Base-by-base conservation (phyloP, 2,888 invertebrate genomes). In the Campoletis raptor region DNA sequence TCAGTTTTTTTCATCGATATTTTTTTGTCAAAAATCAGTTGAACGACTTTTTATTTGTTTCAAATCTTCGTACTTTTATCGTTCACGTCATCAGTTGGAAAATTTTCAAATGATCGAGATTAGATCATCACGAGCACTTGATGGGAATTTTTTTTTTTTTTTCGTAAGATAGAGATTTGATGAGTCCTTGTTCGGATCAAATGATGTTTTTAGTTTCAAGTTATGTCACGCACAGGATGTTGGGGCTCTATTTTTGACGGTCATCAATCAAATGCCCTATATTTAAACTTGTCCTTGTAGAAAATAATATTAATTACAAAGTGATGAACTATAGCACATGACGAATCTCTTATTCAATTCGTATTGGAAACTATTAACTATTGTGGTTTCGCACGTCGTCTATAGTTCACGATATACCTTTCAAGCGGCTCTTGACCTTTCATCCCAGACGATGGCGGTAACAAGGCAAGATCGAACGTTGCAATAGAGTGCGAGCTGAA, bases 341-440 rank as follows among this genome's bases (percentile, higher is more conserved):
- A 12, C 12, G 61, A 57, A 10, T 30, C 15, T 30, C 30, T 57
- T 7, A 15, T 4, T 15, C 24, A 6, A 61, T 54, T 54, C 3
- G 21, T 2, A 54, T 54, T 7, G 54, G 10, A 21, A 54, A 52
- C 7, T 21, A 8, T 21, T 52, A 8, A n/a, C 21, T 30, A 15
- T 15, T 61, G 15, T 6, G 61, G 6, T 73, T 42, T 64, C 24
- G 2, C 45, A 7, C 9, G 36, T 12, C 24, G n/a, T 52, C 66
- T 21, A 30, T 72, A 30, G 18, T 36, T 30, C 21, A 36, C 69
- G 36, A 72, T 73, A 24, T 21, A 37, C 18, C 30, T 48, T 36
- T 15, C 10, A 67, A 36, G 87, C 88, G 92, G 91, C 88, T 90
- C 91, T 92, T 92, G 91, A 91, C 92, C 92, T 87, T 89, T 90